Evolutionary conservation across 2,113 vertebrate species (phyloP), one percentile per base, ranked within the genome.

Genomic region (Atlantisia rogersi): DNA sequence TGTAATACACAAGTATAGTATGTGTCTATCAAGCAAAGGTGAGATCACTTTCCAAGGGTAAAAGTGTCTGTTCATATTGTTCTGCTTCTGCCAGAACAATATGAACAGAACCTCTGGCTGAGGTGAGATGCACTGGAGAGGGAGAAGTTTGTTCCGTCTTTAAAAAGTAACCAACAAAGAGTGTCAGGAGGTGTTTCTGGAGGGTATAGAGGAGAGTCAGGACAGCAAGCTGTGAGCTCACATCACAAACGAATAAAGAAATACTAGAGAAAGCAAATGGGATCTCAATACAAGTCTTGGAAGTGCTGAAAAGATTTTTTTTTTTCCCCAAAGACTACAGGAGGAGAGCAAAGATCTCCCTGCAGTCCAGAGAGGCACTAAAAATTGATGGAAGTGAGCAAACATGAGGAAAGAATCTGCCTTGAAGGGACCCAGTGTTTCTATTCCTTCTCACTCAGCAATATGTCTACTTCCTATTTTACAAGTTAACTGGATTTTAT

Each of bases 101-200:
- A 39, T 39, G 35, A 35, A 35, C 35, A 35, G 35, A 35, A 35
- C 35, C 35, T 35, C 53, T 82, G 35, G 20, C 28, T 73, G 28
- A 81, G 14, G 11, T 39, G 17, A 31, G 62, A 50, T 1, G 4
- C 0, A 1, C 6, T 56, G 20, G 21, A 85, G 35, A n/a, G 4
- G 40, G 8, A 74, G 15, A 62, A 31, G 3, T 65, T 29, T 76
- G 14, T 22, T 81, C 31, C 20, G 26, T 35, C 31, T 55, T 76
- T 50, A 28, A 37, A 71, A 50, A 35, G 7, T 44, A 60, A 70
- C 39, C 14, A 48, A 29, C 14, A 48, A 29, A 62, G 46, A 62
- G 46, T 0, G 5, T 14, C 25, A 26, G 5, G 12, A 75, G 4
- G 6, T 53, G 15, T 40, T 81, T 64, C 55, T 53, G 15, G 12